These are phyloP conservation scores for Bos taurus DNA, from an alignment of 2,113 vertebrate species.

Conservation along the genomic window ARS-UCD2.0 NC_037335.1:52341501-52342000, in stretches of 20 bases:
- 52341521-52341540: neutral
- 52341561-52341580: neutral
- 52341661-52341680: neutral
- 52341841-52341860: neutral
- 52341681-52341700: neutral
- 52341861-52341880: neutral
- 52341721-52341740: neutral
- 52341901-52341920: constrained; percentile 9
- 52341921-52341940: neutral
- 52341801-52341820: neutral
- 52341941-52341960: neutral
- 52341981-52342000: neutral
- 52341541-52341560: neutral
- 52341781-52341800: neutral
- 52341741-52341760: neutral
- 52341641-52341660: neutral
- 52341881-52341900: constrained; percentile 7
- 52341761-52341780: neutral
- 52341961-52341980: neutral
- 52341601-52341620: neutral
- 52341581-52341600: neutral
- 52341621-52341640: neutral
- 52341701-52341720: neutral
- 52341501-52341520: neutral
- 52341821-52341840: constrained; percentile 27